phyloP scores from a whole-genome alignment of 2,797 vertebrate species.

The Phataginus tricuspis region DNA sequence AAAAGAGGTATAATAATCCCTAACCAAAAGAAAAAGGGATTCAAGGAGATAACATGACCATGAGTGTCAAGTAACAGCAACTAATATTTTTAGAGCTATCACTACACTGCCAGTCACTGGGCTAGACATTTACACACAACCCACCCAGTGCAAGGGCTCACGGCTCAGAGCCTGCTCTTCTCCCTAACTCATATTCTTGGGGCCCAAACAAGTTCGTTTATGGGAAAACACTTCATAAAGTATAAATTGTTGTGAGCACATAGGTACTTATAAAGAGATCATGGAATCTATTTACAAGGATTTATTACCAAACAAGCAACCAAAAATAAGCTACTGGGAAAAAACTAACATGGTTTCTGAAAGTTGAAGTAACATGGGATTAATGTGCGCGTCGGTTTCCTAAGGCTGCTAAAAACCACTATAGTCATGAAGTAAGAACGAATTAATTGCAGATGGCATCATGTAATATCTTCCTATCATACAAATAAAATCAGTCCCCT shows the following conservation, averaged over 20 bases:
- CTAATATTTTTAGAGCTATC: not conserved
- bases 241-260: not conserved
- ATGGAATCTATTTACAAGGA: not conserved
- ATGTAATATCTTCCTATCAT: not conserved
- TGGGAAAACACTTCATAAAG: not conserved
- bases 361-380: not conserved
- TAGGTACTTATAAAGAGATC: not conserved
- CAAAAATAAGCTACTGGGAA: not conserved
- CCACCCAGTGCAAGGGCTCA: not conserved
- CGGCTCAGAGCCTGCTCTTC: not conserved
- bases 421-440: not conserved
- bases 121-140: not conserved
- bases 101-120: not conserved
- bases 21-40: not conserved
- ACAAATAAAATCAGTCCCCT: slow-evolving; percentile 38
- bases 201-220: not conserved
- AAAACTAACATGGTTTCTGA: not conserved
- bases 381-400: not conserved
- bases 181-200: not conserved
- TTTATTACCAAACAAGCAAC: not conserved
- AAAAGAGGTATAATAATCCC: not conserved
- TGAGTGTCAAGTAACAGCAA: not conserved
- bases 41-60: not conserved
- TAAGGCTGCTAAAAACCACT: not conserved
- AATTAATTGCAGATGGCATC: slow-evolving; percentile 18